A percentile compares a stretch with the other conserved stretches of the same genome.
Evolutionary conservation across 2,797 vertebrate species (phyloP).

Genomic region (Siniperca obscura): DNA sequence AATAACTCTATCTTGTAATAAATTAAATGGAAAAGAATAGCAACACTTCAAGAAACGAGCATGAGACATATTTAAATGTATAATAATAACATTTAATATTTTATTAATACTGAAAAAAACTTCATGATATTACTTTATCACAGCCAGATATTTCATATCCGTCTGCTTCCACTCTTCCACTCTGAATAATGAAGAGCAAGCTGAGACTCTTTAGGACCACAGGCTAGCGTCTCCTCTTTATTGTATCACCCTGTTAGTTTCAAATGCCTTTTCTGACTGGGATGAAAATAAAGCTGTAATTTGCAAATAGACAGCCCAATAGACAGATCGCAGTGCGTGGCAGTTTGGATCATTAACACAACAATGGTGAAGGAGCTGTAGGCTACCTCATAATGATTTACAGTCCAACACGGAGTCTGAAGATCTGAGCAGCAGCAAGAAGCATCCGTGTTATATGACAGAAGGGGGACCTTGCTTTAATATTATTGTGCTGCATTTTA

Average conservation of each 20-base stretch:
- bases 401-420: neutral
- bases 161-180: neutral
- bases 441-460: neutral
- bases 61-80: neutral
- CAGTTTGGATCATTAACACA: conserved; percentile 20
- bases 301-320: conserved; percentile 7
- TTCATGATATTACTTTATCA: neutral
- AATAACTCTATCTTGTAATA: no score
- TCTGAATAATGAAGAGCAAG: conserved; percentile 21
- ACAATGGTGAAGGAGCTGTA: neutral
- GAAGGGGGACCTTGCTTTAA: neutral
- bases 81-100: neutral
- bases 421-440: neutral
- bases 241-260: neutral
- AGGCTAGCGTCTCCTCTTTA: no score
- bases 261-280: neutral
- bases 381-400: neutral
- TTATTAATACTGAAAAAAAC: neutral
- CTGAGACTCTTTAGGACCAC: neutral
- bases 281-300: neutral
- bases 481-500: neutral
- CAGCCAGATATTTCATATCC: neutral
- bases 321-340: neutral
- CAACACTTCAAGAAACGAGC: neutral
- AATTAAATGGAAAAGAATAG: neutral